Percentiles rank a stretch among this genome's conserved stretches.
Evolutionary conservation across 2,797 vertebrate species (phyloP).

Genomic region (Epinephelus coioides): DNA sequence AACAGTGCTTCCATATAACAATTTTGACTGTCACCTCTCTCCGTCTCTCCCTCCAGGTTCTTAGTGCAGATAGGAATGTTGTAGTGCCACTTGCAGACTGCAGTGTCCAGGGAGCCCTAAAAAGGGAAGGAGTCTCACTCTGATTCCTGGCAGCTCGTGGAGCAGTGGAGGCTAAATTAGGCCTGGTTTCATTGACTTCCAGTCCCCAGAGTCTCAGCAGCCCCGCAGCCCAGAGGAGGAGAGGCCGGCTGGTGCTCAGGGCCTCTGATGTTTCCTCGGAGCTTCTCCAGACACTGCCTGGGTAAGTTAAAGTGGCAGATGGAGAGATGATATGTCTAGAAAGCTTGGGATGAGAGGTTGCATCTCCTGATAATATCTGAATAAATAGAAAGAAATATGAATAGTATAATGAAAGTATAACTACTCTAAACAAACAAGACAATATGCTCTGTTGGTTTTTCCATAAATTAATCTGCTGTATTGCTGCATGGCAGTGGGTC

Average conservation of each 20-base stretch:
- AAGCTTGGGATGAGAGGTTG: conserved; percentile 4
- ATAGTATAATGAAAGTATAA: no score
- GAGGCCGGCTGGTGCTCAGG: conserved; percentile 57
- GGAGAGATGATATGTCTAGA: conserved; percentile 23
- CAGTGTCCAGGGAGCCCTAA: conserved; percentile 83
- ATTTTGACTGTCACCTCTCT: conserved; percentile 31
- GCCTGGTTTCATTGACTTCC: conserved; percentile 81
- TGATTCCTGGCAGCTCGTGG: conserved; percentile 78
- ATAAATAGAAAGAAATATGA: neutral
- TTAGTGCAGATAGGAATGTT: conserved; percentile 67
- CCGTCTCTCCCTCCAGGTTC: conserved; percentile 39
- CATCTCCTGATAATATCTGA: conserved; percentile 21
- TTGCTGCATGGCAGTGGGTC: neutral
- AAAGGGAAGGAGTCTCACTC: conserved; percentile 85
- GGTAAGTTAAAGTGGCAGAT: conserved; percentile 59
- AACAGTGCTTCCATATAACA: conserved; percentile 12
- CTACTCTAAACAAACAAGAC: neutral
- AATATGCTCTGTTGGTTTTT: neutral
- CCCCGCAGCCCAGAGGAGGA: conserved; percentile 58
- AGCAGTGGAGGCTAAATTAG: conserved; percentile 81
- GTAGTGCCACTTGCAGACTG: conserved; percentile 75
- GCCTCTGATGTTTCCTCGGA: conserved; percentile 50
- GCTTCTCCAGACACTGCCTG: conserved; percentile 48
- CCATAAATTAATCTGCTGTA: neutral
- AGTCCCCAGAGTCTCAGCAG: conserved; percentile 67